Evolutionary conservation across 2,888 invertebrate species (phyloP).

Genomic region (Capitulum mitella): DNA sequence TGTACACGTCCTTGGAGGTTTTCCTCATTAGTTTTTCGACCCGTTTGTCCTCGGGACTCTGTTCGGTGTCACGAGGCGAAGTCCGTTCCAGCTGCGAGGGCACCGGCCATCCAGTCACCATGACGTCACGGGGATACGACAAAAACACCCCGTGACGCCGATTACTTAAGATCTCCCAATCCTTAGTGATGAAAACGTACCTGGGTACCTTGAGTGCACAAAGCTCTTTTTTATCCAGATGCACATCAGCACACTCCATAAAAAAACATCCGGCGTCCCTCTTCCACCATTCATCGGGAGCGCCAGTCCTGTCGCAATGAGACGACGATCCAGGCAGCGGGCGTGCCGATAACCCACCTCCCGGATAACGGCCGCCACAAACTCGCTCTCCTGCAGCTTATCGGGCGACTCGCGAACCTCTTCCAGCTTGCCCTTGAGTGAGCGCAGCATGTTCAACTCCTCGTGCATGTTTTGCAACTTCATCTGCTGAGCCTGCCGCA

Average conservation of each 20-base stretch:
- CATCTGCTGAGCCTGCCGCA: conserved; percentile 77
- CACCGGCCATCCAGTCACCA: too few species aligned
- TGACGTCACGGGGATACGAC: too few species aligned
- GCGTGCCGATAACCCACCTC: conserved; percentile 42
- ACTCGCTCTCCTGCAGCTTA: conserved; percentile 77
- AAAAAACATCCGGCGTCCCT: too few species aligned
- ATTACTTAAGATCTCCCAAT: too few species aligned
- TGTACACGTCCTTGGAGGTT: conserved; percentile 85
- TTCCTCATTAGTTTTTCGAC: conserved; percentile 74
- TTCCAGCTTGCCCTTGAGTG: conserved; percentile 69
- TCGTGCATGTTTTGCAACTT: conserved; percentile 71
- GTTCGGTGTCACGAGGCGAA: conserved; percentile 49
- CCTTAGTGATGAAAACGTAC: too few species aligned
- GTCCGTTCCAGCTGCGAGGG: conserved; percentile 45
- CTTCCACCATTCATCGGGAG: too few species aligned
- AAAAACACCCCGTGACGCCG: too few species aligned
- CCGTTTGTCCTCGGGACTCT: conserved; percentile 58
- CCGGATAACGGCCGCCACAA: conserved; percentile 60
- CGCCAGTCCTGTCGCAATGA: too few species aligned
- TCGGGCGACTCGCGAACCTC: conserved; percentile 70
- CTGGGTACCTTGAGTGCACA: too few species aligned
- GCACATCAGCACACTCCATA: too few species aligned
- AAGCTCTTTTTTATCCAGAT: too few species aligned
- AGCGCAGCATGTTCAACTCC: conserved; percentile 71
- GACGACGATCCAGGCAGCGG: not conserved